Percentiles rank a stretch among this genome's conserved stretches.
phyloP scores from a whole-genome alignment of 2,888 invertebrate genomes.

The Elgonia sp. region DNA sequence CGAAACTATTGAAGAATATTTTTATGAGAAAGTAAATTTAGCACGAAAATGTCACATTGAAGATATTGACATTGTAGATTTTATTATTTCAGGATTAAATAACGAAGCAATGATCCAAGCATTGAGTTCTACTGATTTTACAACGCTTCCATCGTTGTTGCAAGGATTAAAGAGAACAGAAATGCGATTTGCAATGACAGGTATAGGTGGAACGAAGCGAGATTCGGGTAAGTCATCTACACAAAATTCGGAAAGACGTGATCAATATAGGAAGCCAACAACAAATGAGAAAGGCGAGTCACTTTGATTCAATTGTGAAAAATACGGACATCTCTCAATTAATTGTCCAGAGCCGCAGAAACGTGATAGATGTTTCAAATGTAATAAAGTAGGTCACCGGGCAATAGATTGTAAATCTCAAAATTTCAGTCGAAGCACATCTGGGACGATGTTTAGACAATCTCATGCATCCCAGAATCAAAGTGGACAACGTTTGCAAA shows the following conservation, averaged over 20 bases:
- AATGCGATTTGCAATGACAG: not conserved
- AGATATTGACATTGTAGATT: conserved; percentile 30
- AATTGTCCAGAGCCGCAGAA: too few relatives aligned
- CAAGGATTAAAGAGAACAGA: conserved; percentile 31
- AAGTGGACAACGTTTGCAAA: too few relatives aligned
- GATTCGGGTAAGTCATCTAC: not conserved
- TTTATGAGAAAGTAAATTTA: conserved; percentile 39
- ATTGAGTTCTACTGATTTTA: conserved; percentile 2
- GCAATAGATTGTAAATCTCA: too few relatives aligned
- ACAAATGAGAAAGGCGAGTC: too few relatives aligned
- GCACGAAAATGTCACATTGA: conserved; percentile 24
- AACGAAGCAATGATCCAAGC: conserved; percentile 45
- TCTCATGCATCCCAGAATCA: too few relatives aligned
- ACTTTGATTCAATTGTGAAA: too few relatives aligned
- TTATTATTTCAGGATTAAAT: conserved; percentile 42
- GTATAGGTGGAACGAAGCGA: not conserved
- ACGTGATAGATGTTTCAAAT: too few relatives aligned
- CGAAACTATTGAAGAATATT: conserved; percentile 53
- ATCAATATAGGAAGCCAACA: too few relatives aligned
- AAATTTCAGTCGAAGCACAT: too few relatives aligned
- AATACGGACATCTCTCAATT: too few relatives aligned
- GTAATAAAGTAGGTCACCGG: too few relatives aligned
- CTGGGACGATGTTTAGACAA: too few relatives aligned
- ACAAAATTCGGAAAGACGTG: not conserved
- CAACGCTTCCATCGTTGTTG: not conserved